Base-by-base conservation (phyloP, 2,113 vertebrate genomes). In the Silurus glanis region DNA sequence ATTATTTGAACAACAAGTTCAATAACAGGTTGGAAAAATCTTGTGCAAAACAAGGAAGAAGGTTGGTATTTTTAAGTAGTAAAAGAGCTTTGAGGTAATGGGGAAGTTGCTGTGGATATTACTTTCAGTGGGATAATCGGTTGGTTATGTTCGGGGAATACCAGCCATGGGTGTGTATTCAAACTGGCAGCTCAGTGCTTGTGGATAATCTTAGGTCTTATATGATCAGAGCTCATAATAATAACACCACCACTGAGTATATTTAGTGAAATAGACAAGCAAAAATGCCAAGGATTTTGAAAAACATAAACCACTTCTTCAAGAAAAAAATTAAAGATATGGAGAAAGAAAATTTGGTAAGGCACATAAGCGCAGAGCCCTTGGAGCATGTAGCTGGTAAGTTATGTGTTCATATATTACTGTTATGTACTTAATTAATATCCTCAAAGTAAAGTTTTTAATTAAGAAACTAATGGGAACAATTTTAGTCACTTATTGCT, bases 361-460 rank as follows among this genome's bases (percentile, higher is more conserved):
- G 37, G 2, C 53, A 23, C 55, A 72, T 25, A 17, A 23, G 1
- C 28, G 6, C 51, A 66, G 53, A 74, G 45, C 4, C n/a, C 28
- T 19, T 3, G 21, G 6, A 74, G 12, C 51, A 6, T 13, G 79
- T 25, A 9, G 59, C 67, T 53, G 88, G 88, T 89, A 89, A 87
- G 82, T 61, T 13, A 28, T 58, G 64, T 47, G 0, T 64, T 74
- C 16, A 62, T 62, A 74, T 74, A 61, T 62, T 74, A 74, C 9
- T 61, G 75, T 19, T 21, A 74, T 21, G 37, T 37, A 37, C 37
- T 37, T 37, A 37, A 37, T 37, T 37, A 37, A 37, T 2, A 37
- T 37, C 37, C 37, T 37, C 2, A 37, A 37, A 37, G 83, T 37
- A 64, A 10, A 51, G 4, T 23, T 64, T 56, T 67, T 3, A 51